A percentile compares a stretch with the other conserved stretches of the same genome.
Evolutionary conservation across 2,888 invertebrate species (phyloP).

Genomic region (Caenorhabditis sp.): DNA sequence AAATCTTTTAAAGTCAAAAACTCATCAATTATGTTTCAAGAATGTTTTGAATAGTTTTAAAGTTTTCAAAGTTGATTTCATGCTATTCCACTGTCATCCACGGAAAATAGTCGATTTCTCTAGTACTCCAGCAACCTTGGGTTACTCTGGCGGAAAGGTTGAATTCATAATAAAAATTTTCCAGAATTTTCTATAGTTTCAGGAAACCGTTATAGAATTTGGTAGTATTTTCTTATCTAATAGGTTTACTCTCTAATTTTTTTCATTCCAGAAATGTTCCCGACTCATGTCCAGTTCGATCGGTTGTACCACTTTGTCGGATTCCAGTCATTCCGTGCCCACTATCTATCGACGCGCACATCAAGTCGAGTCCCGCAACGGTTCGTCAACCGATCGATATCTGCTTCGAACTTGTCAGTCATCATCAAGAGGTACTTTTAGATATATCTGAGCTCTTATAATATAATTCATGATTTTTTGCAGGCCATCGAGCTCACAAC

Average conservation of each 20-base stretch:
- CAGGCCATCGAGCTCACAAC: constrained; percentile 39
- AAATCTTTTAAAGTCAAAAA: no score
- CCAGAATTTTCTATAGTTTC: no score
- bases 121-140: no score
- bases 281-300: constrained; percentile 38
- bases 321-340: constrained; percentile 48
- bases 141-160: no score
- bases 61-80: no score
- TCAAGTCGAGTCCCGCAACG: constrained; percentile 30
- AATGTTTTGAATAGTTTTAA: no score
- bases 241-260: not conserved
- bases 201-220: no score
- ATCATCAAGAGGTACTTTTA: constrained; percentile 27
- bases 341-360: constrained; percentile 27
- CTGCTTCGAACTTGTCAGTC: constrained; percentile 30
- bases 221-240: no score
- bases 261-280: constrained; percentile 26
- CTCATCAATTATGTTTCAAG: no score
- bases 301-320: constrained; percentile 44
- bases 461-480: constrained; percentile 1
- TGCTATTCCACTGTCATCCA: no score
- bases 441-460: not conserved
- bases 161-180: no score
- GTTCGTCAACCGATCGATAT: constrained; percentile 47
- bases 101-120: no score